Evolutionary conservation across 2,113 vertebrate genomes (phyloP), one percentile per base, ranked within the genome.

Genomic region (Passer montanus): DNA sequence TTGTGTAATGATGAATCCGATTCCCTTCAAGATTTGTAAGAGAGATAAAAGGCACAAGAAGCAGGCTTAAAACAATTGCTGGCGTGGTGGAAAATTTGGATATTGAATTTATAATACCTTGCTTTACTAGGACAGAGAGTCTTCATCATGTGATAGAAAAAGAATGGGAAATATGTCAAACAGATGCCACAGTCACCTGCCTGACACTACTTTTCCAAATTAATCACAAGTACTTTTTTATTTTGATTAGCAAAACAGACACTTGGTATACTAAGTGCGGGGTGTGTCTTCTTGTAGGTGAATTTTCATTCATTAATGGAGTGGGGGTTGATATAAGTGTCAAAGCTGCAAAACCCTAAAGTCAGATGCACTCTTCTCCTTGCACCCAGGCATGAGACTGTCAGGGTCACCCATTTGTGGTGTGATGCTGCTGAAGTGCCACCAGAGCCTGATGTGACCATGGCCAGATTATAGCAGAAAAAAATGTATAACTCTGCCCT

Each of bases 21-120:
- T 96, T 93, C 89, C 91, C 89, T 95, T 95, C 92, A 96, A 96
- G 95, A 97, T 96, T 94, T 96, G 95, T 95, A 96, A 96, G 83
- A 84, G 92, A 91, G 94, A 96, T 75, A 88, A 95, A 96, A 97
- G 89, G 72, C 89, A 76, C 46, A 89, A 94, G 90, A 96, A 93
- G 70, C 64, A 60, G 68, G 50, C 76, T 94, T 90, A 35, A 87
- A 90, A 95, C 93, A 94, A 96, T 96, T 63, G 60, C 84, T 94
- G 75, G 79, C 74, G 13, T 64, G 79, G 46, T 81, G 53, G 87
- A 95, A 95, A 94, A 72, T 72, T 59, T 85, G 44, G 85, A 19
- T 78, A 33, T 81, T 75, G 78, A 76, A 67, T 93, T 89, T 90
- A 72, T 39, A 60, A 72, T 81, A 93, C 76, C 85, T 92, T 93